phyloP scores from a whole-genome alignment of 2,113 vertebrate species.

The Larimichthys crocea region DNA sequence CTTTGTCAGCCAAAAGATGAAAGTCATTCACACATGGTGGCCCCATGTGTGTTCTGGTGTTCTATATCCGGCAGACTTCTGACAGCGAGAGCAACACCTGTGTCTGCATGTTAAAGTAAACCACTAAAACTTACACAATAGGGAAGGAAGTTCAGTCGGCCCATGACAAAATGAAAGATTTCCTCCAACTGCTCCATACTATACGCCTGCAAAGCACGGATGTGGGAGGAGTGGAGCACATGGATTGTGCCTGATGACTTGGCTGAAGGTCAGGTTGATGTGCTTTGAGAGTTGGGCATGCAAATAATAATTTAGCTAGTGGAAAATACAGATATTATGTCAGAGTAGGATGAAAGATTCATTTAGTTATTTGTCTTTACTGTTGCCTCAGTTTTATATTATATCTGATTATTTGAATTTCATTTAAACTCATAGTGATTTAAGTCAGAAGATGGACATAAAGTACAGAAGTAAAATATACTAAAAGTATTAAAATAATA shows the following conservation, averaged over 20 bases:
- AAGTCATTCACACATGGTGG: constrained; percentile 20
- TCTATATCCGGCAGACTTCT: constrained; percentile 24
- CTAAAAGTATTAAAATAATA: neutral
- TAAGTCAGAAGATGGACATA: neutral
- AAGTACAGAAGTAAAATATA: neutral
- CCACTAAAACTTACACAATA: constrained; percentile 11
- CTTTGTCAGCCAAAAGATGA: constrained; percentile 9
- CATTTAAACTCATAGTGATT: no score
- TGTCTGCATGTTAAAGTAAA: neutral
- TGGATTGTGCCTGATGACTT: neutral
- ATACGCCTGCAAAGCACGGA: neutral
- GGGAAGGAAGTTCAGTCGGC: constrained; percentile 17
- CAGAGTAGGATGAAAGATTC: neutral
- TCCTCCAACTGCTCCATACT: constrained; percentile 13
- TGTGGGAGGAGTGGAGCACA: neutral
- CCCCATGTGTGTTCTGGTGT: neutral
- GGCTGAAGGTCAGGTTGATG: no score
- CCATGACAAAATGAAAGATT: constrained; percentile 26
- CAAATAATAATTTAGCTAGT: neutral
- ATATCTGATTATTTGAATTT: no score
- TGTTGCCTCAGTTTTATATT: no score
- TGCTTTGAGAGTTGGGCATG: no score
- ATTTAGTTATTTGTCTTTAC: neutral
- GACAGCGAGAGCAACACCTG: constrained; percentile 20
- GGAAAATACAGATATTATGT: neutral